These are phyloP conservation scores for Lepidocyrtoides sp. DNA, from an alignment of 2,888 invertebrate genomes.

Conservation along the genomic window DNA sequence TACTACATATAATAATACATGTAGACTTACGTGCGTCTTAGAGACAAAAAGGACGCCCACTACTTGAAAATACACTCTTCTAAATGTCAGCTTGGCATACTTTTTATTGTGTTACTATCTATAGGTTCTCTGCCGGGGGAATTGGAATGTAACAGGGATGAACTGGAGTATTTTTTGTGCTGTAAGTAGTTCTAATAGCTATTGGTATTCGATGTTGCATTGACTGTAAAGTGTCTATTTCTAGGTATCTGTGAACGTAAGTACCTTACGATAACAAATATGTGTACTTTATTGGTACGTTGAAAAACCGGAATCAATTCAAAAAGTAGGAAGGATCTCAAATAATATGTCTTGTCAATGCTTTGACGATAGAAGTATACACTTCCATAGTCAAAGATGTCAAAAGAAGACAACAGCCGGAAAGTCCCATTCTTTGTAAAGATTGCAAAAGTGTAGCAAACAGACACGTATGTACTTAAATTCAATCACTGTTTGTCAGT, in stretches of 20 bases:
- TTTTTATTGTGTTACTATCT: neutral
- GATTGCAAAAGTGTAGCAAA: neutral
- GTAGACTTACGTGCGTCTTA: neutral
- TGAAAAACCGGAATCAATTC: neutral
- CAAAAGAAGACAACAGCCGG: neutral
- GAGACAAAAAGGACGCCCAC: neutral
- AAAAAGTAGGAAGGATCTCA: neutral
- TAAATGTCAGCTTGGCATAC: neutral
- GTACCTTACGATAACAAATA: too few species aligned
- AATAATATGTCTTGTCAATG: too few species aligned
- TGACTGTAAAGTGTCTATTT: neutral
- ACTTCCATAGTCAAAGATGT: constrained; percentile 13
- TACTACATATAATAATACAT: neutral
- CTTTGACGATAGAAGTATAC: too few species aligned
- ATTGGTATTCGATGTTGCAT: too few species aligned
- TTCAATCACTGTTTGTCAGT: constrained; percentile 24
- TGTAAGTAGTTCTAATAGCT: too few species aligned
- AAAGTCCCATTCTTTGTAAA: neutral
- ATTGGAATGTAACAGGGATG: neutral
- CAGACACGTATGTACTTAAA: neutral
- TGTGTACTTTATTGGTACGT: neutral
- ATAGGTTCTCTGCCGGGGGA: neutral
- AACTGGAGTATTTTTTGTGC: too few species aligned
- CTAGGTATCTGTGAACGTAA: too few species aligned
- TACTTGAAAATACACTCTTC: neutral